Conservation (phyloP, 2,888 invertebrate genomes). For the Sepiola atlantica region DNA sequence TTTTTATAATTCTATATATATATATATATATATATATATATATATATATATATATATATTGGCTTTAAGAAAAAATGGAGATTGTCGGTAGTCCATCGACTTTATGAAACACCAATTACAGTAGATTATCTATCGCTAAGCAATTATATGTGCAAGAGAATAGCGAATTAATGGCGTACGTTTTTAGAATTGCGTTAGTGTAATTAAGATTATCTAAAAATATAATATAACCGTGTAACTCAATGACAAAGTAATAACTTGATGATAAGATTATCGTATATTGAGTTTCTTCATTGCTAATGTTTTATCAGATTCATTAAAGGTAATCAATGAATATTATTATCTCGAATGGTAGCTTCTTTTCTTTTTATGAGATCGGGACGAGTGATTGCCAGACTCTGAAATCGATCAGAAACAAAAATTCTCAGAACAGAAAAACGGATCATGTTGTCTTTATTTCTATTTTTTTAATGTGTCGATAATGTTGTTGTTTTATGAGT, state of each 20-base stretch:
- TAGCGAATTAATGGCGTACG: neutral
- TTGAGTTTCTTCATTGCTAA: neutral
- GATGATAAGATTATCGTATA: neutral
- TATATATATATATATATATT: neutral
- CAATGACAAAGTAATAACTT: neutral
- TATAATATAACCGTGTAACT: neutral
- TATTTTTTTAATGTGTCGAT: neutral
- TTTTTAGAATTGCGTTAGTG: neutral
- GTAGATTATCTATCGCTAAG: slow-evolving; percentile 12
- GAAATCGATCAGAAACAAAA: neutral
- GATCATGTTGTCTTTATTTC: neutral
- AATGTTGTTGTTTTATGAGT: neutral
- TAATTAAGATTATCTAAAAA: neutral
- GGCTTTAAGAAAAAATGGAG: neutral
- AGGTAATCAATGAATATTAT: neutral
- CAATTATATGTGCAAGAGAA: neutral
- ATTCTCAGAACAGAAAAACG: neutral
- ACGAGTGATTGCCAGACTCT: neutral
- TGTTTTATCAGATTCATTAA: slow-evolving; percentile 11
- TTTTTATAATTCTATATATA: no score
- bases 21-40: neutral
- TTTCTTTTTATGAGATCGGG: neutral
- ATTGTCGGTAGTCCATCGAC: neutral
- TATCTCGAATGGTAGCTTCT: neutral
- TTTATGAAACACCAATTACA: neutral